phyloP scores from a whole-genome alignment of 1,140 invertebrate genomes.

The Megathymus violae region DNA sequence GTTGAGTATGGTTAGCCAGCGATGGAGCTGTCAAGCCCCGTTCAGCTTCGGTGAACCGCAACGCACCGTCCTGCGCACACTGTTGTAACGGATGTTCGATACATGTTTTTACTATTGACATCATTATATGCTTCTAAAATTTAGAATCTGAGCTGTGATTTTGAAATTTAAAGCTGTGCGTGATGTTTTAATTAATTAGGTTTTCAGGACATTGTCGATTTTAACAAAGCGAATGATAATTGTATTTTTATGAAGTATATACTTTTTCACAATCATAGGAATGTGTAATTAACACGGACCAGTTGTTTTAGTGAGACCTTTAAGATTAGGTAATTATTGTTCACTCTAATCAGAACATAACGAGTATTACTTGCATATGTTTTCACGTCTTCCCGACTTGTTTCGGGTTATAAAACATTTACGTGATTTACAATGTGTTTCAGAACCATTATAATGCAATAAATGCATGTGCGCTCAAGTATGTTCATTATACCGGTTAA shows the following conservation, averaged over 20 bases:
- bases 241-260: constrained; percentile 41
- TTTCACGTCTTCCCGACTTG: constrained; percentile 3
- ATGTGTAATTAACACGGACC: constrained; percentile 11
- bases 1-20: constrained; percentile 54
- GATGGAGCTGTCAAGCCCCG: constrained; percentile 56
- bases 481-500: neutral
- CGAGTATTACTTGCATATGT: constrained; percentile 1
- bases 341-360: constrained; percentile 33
- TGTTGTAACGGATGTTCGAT: constrained; percentile 75
- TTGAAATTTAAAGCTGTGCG: constrained; percentile 16
- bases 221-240: constrained; percentile 64
- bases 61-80: constrained; percentile 59
- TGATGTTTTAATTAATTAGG: constrained; percentile 38
- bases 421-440: neutral
- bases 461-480: neutral
- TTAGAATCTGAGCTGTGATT: constrained; percentile 17
- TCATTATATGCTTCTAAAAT: constrained; percentile 32
- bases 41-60: constrained; percentile 77
- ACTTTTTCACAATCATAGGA: neutral
- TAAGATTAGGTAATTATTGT: constrained; percentile 33
- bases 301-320: constrained; percentile 16
- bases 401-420: constrained; percentile 14
- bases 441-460: neutral
- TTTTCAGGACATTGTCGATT: constrained; percentile 50
- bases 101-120: constrained; percentile 54